Conservation (phyloP, 2,888 invertebrate genomes). For the Cephus pulcher region DNA sequence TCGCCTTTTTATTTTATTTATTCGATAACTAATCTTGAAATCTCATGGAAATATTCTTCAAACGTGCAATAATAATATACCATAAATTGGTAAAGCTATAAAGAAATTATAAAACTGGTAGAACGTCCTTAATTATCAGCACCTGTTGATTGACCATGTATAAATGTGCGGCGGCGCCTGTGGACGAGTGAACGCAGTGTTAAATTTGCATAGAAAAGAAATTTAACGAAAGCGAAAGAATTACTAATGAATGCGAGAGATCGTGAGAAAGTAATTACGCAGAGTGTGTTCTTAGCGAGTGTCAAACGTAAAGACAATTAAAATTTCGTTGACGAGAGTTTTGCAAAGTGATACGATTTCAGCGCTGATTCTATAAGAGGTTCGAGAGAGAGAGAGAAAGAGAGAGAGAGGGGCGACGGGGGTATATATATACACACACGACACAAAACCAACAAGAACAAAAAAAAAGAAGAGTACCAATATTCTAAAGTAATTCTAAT, state of each 20-base stretch:
- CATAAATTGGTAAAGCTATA: no score
- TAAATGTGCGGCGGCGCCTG: background rate
- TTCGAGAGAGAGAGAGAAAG: background rate
- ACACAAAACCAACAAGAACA: constrained; percentile 24
- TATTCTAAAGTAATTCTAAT: constrained; percentile 67
- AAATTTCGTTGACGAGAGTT: background rate
- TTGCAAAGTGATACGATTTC: background rate
- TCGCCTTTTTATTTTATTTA: no score
- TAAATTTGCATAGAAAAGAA: background rate
- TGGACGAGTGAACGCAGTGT: background rate
- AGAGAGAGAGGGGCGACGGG: background rate
- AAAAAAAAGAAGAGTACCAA: constrained; percentile 63
- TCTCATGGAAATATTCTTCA: no score
- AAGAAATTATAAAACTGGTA: no score
- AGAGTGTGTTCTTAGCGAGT: background rate
- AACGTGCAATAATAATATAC: no score
- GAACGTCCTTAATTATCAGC: background rate
- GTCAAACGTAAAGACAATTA: background rate
- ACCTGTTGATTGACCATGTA: background rate
- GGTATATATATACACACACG: constrained; percentile 12
- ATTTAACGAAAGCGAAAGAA: constrained; percentile 6
- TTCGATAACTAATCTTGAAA: no score
- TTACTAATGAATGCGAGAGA: constrained; percentile 22
- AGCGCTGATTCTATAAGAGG: background rate
- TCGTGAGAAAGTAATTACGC: constrained; percentile 14